Evolutionary conservation across 2,888 invertebrate species (phyloP).

Genomic region (Ditula angustiorana): DNA sequence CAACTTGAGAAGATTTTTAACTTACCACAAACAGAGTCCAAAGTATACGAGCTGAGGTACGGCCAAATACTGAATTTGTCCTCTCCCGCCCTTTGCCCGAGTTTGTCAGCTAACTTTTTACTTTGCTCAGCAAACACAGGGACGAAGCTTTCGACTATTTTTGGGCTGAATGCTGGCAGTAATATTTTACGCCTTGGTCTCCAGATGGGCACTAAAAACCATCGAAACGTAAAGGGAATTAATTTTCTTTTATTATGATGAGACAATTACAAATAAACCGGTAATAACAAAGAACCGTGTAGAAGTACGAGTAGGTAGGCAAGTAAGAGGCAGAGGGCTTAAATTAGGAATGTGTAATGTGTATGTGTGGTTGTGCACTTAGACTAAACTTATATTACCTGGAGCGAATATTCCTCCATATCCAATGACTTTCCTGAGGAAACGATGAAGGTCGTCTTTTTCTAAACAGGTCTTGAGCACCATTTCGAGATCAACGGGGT

Average conservation of each 20-base stretch:
- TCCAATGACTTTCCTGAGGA: constrained; percentile 62
- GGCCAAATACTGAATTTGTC: constrained; percentile 81
- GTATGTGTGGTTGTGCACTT: no score
- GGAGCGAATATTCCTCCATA: constrained; percentile 71
- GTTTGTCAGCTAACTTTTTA: constrained; percentile 70
- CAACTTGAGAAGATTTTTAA: constrained; percentile 33
- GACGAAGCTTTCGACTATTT: constrained; percentile 87
- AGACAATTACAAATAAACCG: no score
- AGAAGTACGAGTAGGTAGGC: no score
- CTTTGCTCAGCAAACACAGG: constrained; percentile 87
- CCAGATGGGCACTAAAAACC: constrained; percentile 85
- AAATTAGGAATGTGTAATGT: no score
- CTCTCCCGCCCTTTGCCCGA: constrained; percentile 56
- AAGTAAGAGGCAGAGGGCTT: no score
- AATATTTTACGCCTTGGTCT: constrained; percentile 86
- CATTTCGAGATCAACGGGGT: constrained; percentile 69
- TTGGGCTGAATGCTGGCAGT: constrained; percentile 88
- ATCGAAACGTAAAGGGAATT: no score
- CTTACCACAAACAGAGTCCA: constrained; percentile 88
- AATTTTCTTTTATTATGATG: no score
- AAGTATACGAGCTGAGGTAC: constrained; percentile 82
- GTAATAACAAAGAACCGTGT: no score
- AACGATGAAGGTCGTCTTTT: constrained; percentile 72
- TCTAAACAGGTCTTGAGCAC: constrained; percentile 72
- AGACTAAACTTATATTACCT: no score